Evolutionary conservation across 2,888 invertebrate species (phyloP).

Genomic region (Tricholauxania praeusta): DNA sequence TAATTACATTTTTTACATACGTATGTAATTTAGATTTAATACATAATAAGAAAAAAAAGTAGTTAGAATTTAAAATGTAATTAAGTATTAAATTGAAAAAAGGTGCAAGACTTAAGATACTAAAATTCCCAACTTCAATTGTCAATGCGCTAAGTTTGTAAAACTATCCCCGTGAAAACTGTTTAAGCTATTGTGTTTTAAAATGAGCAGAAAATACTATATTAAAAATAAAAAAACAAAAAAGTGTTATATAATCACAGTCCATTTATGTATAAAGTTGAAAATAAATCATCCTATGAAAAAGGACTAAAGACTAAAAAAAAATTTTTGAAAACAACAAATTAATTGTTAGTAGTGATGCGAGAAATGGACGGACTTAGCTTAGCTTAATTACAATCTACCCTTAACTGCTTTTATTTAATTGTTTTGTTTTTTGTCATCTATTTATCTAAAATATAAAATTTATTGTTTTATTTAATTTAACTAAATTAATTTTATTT

Average conservation of each 20-base stretch:
- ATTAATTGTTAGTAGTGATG: not conserved
- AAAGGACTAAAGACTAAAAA: not conserved
- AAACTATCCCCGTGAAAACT: too few relatives aligned
- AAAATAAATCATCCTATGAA: not conserved
- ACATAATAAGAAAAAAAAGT: conserved; percentile 9
- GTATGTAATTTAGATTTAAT: conserved; percentile 32
- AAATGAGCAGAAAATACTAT: conserved; percentile 4
- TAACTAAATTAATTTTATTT: conserved; percentile 17
- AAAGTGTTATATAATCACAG: conserved; percentile 47
- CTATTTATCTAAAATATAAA: conserved; percentile 13
- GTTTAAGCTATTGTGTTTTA: not conserved
- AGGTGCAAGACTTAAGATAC: too few relatives aligned
- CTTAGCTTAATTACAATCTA: conserved; percentile 27
- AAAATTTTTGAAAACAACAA: not conserved
- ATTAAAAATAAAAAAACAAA: conserved; percentile 15
- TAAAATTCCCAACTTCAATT: too few relatives aligned
- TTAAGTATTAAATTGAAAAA: too few relatives aligned
- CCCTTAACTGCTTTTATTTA: conserved; percentile 43
- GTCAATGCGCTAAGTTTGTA: too few relatives aligned
- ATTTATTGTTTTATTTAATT: not conserved
- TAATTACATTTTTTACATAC: conserved; percentile 22
- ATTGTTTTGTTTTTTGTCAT: not conserved
- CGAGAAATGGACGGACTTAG: conserved; percentile 24
- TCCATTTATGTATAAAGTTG: conserved; percentile 47
- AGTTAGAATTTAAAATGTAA: too few relatives aligned